These are phyloP conservation scores for Autographa gamma DNA, from an alignment of 2,888 invertebrate species.

Conservation along the genomic window DNA sequence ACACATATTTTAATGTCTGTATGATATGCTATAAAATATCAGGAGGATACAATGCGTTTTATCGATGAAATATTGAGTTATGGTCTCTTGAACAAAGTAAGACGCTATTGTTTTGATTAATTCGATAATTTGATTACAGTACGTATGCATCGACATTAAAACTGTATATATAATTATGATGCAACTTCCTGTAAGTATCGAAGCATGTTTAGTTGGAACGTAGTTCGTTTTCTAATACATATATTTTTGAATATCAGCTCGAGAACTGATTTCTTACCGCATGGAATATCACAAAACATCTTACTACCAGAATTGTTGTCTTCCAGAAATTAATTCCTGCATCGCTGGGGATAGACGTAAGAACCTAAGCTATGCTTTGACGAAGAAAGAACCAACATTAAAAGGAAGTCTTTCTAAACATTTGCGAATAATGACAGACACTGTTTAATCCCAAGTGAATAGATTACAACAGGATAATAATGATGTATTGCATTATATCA, in stretches of 20 bases:
- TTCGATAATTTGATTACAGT: constrained; percentile 2
- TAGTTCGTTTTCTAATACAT: constrained; percentile 10
- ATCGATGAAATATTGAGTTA: constrained; percentile 5
- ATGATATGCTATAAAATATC: background rate
- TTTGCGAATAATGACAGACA: no score
- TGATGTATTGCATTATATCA: constrained; percentile 11
- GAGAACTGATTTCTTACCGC: no score
- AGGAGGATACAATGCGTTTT: constrained; percentile 5
- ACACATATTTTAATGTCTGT: background rate
- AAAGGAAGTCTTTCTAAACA: no score
- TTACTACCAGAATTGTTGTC: no score
- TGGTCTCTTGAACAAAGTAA: background rate
- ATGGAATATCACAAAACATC: no score
- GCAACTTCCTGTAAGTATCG: background rate
- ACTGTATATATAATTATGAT: constrained; percentile 1
- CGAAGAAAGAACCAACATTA: background rate
- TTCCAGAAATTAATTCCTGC: no score
- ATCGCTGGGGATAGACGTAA: no score
- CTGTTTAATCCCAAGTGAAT: background rate
- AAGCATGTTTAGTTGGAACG: background rate
- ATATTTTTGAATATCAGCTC: no score
- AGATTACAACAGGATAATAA: background rate
- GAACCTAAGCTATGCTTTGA: background rate
- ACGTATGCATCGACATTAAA: background rate
- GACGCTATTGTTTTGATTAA: constrained; percentile 15